These are phyloP conservation scores for Burhinus bistriatus DNA, from an alignment of 2,113 vertebrate genomes.

Conservation along the genomic window DNA sequence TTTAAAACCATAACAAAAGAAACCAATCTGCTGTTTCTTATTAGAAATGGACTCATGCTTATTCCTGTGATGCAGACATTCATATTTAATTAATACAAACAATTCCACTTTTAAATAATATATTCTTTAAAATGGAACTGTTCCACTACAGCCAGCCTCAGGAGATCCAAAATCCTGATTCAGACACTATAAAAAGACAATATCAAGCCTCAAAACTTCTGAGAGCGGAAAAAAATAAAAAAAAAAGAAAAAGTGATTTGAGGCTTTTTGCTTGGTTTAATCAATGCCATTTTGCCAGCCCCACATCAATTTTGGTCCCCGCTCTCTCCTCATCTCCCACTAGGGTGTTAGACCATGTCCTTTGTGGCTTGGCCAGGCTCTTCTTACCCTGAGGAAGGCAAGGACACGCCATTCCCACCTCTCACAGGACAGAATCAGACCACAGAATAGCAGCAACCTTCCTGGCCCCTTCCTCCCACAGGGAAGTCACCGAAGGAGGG, in stretches of 20 bases:
- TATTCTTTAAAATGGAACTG: constrained; percentile 12
- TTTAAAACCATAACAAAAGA: background rate
- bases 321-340: background rate
- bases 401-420: background rate
- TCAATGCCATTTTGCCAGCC: background rate
- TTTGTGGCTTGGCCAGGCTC: fast-evolving
- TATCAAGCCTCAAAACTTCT: background rate
- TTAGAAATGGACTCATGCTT: background rate
- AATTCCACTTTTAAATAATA: constrained; percentile 41
- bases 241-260: background rate
- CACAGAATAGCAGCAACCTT: background rate
- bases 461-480: background rate
- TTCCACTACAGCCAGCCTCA: background rate
- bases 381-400: background rate
- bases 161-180: background rate
- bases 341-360: background rate
- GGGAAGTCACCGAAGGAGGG: fast-evolving
- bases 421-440: background rate
- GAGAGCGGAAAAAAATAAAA: background rate
- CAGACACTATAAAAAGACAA: background rate
- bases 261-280: background rate
- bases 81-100: constrained; percentile 48
- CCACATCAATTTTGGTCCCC: background rate
- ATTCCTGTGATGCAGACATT: background rate
- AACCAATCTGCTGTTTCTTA: background rate